Evolutionary conservation across 2,888 invertebrate genomes (phyloP).

Genomic region (Caenorhabditis panamensis): DNA sequence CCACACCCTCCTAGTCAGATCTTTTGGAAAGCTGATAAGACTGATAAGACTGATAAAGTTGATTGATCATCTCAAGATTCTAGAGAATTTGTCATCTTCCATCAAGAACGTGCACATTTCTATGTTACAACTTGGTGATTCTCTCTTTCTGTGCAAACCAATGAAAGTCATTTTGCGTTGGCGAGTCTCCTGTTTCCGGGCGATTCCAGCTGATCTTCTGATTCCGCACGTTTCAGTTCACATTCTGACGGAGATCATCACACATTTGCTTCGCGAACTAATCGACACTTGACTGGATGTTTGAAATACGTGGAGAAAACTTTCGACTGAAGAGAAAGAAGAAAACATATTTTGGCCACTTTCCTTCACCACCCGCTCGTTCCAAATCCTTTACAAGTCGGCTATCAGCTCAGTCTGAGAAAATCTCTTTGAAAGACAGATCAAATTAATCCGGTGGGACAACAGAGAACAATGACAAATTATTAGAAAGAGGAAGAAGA

Average conservation of each 20-base stretch:
- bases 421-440: slow-evolving; percentile 18
- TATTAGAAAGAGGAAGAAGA: not conserved
- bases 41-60: too few species aligned
- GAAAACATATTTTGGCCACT: slow-evolving; percentile 18
- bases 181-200: slow-evolving; percentile 11
- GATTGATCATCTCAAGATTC: not conserved
- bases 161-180: slow-evolving; percentile 8
- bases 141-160: not conserved
- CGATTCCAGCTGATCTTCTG: not conserved
- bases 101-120: not conserved
- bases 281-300: slow-evolving; percentile 19
- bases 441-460: slow-evolving; percentile 20
- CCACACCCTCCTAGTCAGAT: not conserved
- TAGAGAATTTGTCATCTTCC: not conserved
- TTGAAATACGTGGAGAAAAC: slow-evolving; percentile 10
- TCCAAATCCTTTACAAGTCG: slow-evolving; percentile 21
- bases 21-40: too few species aligned
- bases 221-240: not conserved
- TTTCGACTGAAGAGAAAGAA: not conserved
- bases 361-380: slow-evolving; percentile 14
- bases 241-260: slow-evolving; percentile 20
- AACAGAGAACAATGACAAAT: slow-evolving; percentile 22
- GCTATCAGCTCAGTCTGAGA: slow-evolving; percentile 21
- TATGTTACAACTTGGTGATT: not conserved
- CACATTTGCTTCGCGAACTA: slow-evolving; percentile 2